phyloP scores from a whole-genome alignment of 92 coral and sea anemone genomes.

The Porites rus region DNA sequence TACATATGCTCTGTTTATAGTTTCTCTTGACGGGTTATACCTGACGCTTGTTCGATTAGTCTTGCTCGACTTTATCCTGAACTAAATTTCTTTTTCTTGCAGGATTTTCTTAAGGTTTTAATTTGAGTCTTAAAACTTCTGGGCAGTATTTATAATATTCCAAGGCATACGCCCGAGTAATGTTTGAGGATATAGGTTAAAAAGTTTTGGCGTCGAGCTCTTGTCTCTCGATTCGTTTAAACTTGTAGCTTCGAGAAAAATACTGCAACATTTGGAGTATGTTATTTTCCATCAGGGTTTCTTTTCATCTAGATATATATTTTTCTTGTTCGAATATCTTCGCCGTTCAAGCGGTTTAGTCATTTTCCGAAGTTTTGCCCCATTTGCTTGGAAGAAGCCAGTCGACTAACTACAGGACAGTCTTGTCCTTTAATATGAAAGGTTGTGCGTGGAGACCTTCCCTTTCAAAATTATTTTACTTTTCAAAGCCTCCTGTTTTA shows the following conservation, averaged over 20 bases:
- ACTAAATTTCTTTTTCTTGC: not conserved
- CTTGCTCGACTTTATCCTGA: not conserved
- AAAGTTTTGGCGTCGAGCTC: not conserved
- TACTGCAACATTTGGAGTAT: not conserved
- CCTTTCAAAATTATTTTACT: not conserved
- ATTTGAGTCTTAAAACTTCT: not conserved
- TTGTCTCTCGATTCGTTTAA: not conserved
- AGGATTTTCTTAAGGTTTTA: not conserved
- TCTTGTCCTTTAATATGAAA: no score
- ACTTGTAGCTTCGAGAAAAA: not conserved
- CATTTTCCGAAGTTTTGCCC: conserved; percentile 1
- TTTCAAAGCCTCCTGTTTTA: not conserved
- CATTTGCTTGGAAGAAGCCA: not conserved
- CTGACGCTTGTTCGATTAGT: not conserved
- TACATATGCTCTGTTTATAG: not conserved
- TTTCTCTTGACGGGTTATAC: not conserved
- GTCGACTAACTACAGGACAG: no score
- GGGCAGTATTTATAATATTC: not conserved
- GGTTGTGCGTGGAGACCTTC: no score
- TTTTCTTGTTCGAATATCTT: not conserved
- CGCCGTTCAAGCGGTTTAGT: not conserved
- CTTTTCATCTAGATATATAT: not conserved
- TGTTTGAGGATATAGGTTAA: no score
- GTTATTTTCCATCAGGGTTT: not conserved
- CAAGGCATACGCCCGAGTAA: not conserved